Conservation (phyloP, 2,888 invertebrate genomes). For the Chalcis sispes region DNA sequence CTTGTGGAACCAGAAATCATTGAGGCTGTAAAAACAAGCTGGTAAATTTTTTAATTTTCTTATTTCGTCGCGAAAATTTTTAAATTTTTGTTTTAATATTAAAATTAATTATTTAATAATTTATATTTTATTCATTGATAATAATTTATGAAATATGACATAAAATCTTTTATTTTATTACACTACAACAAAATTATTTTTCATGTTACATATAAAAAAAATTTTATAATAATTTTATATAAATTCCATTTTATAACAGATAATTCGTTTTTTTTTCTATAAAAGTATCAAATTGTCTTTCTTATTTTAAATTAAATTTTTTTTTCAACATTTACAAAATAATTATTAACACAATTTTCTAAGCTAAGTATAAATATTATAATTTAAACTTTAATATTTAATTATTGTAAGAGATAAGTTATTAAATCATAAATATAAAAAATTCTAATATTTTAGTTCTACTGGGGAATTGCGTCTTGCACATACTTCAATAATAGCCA, state of each 20-base stretch:
- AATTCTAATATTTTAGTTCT: constrained; percentile 58
- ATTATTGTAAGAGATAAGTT: background rate
- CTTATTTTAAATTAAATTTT: background rate
- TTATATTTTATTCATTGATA: background rate
- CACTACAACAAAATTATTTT: background rate
- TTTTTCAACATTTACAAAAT: background rate
- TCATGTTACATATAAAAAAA: background rate
- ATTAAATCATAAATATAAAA: background rate
- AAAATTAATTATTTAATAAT: background rate
- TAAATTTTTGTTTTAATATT: background rate
- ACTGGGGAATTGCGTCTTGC: constrained; percentile 67
- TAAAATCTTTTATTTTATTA: background rate
- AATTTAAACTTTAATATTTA: constrained; percentile 10
- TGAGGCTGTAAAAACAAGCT: constrained; percentile 67
- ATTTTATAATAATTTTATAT: too few relatives aligned
- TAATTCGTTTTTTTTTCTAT: too few relatives aligned
- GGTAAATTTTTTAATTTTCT: constrained; percentile 61
- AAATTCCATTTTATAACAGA: too few relatives aligned
- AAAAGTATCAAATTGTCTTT: too few relatives aligned
- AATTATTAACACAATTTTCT: background rate
- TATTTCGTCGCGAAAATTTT: constrained; percentile 18
- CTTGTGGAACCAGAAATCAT: constrained; percentile 64
- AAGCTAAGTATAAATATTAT: background rate
- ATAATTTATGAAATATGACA: background rate
- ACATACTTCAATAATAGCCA: constrained; percentile 67